phyloP scores from a whole-genome alignment of 2,113 vertebrate genomes.

The Tupaia chinensis region DNA sequence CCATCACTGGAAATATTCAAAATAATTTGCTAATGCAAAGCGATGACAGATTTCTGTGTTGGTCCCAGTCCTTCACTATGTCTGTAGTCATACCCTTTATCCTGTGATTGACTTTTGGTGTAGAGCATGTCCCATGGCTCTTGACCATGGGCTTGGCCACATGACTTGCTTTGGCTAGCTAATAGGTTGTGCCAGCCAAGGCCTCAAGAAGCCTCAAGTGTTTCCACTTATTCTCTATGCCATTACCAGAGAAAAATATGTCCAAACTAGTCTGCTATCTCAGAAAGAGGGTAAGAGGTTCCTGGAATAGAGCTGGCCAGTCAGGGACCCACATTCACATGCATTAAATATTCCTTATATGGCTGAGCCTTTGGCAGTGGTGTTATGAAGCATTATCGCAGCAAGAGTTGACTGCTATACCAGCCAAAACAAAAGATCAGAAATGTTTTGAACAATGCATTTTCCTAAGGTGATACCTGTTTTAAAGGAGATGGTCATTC shows the following conservation, averaged over 20 bases:
- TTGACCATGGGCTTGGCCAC: background rate
- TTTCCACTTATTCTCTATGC: conserved; percentile 27
- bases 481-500: conserved; percentile 46
- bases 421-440: conserved; percentile 11
- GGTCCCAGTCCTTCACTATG: background rate
- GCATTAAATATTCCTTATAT: background rate
- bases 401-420: background rate
- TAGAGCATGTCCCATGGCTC: background rate
- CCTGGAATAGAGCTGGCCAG: background rate
- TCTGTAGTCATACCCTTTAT: background rate
- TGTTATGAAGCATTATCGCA: background rate
- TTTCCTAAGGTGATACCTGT: conserved; percentile 18
- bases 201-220: conserved; percentile 2
- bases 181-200: background rate
- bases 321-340: background rate
- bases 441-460: background rate
- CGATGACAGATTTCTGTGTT: background rate
- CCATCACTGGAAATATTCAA: conserved; percentile 13
- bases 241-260: background rate
- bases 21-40: conserved; percentile 9
- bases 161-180: background rate
- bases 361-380: background rate
- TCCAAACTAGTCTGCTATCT: background rate
- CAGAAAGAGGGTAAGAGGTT: background rate
- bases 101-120: background rate